These are phyloP conservation scores for Myiothlypis chrysogaster DNA, from an alignment of 2,797 vertebrate species.

Conservation along the genomic window DNA sequence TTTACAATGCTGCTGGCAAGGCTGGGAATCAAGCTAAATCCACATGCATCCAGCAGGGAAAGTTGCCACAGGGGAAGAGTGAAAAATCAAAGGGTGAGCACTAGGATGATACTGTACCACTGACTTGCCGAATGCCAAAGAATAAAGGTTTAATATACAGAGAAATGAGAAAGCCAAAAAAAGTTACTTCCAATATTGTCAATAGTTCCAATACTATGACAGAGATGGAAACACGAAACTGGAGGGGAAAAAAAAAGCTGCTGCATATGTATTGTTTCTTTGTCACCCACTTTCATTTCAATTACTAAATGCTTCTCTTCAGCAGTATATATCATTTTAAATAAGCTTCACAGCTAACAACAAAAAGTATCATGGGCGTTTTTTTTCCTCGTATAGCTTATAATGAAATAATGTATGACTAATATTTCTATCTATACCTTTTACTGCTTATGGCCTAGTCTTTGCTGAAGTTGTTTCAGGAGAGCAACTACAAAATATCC, in stretches of 20 bases:
- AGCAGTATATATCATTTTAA: neutral
- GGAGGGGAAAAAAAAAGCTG: neutral
- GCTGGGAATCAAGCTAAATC: slow-evolving; percentile 29
- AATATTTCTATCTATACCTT: neutral
- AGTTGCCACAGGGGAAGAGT: slow-evolving; percentile 11
- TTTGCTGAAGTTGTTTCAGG: neutral
- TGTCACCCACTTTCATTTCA: neutral
- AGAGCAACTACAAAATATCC: neutral
- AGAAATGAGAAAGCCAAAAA: neutral
- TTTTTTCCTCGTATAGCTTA: neutral
- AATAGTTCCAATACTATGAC: neutral
- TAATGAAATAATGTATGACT: neutral
- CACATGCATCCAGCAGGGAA: slow-evolving; percentile 8
- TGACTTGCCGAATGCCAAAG: neutral
- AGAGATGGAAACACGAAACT: neutral
- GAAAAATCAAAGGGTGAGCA: slow-evolving; percentile 8
- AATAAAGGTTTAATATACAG: neutral
- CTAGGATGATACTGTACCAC: slow-evolving; percentile 13
- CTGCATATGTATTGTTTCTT: neutral
- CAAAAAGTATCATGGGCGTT: neutral
- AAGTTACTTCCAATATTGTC: neutral
- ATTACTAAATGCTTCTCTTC: slow-evolving; percentile 4
- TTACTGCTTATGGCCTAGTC: neutral
- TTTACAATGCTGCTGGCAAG: slow-evolving; percentile 12
- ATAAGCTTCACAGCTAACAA: neutral